These are phyloP conservation scores for Polypterus senegalus DNA, from an alignment of 2,113 vertebrate species.

Conservation along the genomic window DNA sequence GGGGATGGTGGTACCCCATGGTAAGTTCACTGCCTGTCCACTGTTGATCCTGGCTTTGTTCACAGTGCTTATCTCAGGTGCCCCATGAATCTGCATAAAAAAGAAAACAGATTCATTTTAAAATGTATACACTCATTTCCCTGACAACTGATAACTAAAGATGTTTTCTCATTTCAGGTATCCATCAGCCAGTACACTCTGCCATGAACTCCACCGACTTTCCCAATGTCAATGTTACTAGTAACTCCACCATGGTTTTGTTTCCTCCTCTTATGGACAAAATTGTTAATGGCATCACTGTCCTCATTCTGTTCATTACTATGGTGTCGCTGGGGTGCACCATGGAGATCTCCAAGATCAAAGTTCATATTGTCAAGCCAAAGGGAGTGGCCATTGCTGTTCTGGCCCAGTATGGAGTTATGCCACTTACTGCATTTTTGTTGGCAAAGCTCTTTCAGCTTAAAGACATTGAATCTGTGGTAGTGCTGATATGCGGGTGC, in stretches of 20 bases:
- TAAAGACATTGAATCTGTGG: conserved; percentile 44
- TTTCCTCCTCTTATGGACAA: conserved; percentile 28
- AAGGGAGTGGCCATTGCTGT: conserved; percentile 56
- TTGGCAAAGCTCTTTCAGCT: conserved; percentile 53
- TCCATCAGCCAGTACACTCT: no score
- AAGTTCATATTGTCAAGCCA: conserved; percentile 50
- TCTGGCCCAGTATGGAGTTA: conserved; percentile 64
- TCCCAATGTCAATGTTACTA: conserved; percentile 20
- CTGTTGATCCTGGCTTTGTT: no score
- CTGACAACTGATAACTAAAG: no score
- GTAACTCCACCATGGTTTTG: conserved; percentile 21
- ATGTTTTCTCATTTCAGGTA: no score
- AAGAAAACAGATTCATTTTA: no score
- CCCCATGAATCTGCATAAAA: no score
- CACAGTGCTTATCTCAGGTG: no score
- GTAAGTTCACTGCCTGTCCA: no score
- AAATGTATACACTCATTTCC: no score
- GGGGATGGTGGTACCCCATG: no score
- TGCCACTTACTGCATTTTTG: conserved; percentile 63
- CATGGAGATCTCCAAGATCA: conserved; percentile 67
- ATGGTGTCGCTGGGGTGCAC: conserved; percentile 66
- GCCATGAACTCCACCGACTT: background rate
- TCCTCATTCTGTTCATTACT: conserved; percentile 41
- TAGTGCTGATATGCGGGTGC: conserved; percentile 68
- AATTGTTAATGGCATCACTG: conserved; percentile 31